A percentile compares a stretch with the other conserved stretches of the same genome.
Conservation (phyloP, 2,113 vertebrate species). For the Axis porcinus region DNA sequence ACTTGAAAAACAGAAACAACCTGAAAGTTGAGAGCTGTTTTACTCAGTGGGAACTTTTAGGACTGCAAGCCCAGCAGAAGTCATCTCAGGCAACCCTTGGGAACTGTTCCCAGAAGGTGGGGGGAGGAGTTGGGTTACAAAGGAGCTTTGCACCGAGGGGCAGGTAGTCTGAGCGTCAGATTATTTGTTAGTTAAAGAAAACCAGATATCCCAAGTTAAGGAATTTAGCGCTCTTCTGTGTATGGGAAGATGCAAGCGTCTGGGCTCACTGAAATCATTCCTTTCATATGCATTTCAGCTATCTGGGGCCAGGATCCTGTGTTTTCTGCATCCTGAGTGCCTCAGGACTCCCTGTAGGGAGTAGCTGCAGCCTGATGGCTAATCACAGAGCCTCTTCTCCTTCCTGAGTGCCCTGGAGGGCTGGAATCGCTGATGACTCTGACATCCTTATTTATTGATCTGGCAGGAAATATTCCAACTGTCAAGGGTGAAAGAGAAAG, state of each 20-base stretch:
- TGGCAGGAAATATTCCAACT: not conserved
- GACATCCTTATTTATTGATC: not conserved
- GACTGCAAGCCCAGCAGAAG: fast-evolving
- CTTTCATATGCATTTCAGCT: not conserved
- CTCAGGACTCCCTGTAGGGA: not conserved
- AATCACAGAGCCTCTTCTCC: not conserved
- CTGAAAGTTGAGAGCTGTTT: not conserved
- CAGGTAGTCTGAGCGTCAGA: not conserved
- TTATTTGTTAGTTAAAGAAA: not conserved
- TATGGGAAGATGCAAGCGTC: not conserved
- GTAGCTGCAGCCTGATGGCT: not conserved
- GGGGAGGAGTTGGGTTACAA: not conserved
- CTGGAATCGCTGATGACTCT: not conserved
- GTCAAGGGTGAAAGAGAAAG: not conserved
- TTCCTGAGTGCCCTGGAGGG: not conserved
- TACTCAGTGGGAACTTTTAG: not conserved
- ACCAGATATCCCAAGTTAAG: not conserved
- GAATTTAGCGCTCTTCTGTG: not conserved
- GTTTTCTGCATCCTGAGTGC: not conserved
- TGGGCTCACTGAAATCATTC: not conserved
- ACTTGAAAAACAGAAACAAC: not conserved
- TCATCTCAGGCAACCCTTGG: not conserved
- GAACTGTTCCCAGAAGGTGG: not conserved
- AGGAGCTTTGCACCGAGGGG: not conserved
- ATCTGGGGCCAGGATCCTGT: not conserved